These are phyloP conservation scores for Helicoverpa assulta DNA, from an alignment of 2,888 invertebrate genomes.

Conservation along the genomic window DNA sequence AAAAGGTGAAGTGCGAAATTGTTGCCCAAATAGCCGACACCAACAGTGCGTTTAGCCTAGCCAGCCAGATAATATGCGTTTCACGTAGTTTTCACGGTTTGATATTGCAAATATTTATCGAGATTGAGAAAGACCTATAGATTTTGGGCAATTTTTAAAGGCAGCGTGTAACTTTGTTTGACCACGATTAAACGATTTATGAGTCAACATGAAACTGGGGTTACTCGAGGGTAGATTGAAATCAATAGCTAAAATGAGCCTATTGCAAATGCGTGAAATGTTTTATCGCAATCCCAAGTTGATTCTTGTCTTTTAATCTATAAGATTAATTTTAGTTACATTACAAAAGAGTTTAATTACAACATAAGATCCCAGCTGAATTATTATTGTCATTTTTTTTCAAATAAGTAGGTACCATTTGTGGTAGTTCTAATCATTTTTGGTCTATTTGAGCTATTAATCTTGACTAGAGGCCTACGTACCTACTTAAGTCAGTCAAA, in stretches of 20 bases:
- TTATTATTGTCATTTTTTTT: no score
- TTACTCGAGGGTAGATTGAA: slow-evolving; percentile 36
- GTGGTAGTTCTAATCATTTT: no score
- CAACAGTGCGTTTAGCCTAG: slow-evolving; percentile 27
- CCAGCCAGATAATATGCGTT: slow-evolving; percentile 51
- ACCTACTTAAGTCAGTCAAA: no score
- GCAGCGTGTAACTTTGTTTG: slow-evolving; percentile 15
- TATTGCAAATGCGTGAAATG: background rate
- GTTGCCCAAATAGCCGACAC: slow-evolving; percentile 69
- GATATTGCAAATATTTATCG: slow-evolving; percentile 46
- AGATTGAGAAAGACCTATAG: slow-evolving; percentile 46
- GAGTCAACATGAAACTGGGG: slow-evolving; percentile 22
- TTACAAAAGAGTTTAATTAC: no score
- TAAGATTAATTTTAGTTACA: no score
- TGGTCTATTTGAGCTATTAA: no score
- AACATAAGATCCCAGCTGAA: no score
- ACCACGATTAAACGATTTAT: slow-evolving; percentile 30
- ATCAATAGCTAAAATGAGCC: slow-evolving; percentile 14
- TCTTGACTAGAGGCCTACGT: no score
- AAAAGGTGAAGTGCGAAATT: slow-evolving; percentile 72
- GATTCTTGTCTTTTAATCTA: no score
- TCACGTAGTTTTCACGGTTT: slow-evolving; percentile 60
- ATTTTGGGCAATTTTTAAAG: slow-evolving; percentile 42
- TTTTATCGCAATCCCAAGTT: background rate
- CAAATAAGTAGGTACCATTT: no score